Conservation (phyloP, 35 echinoderm and acorn worm genomes). For the Eucidaris tribuloides region DNA sequence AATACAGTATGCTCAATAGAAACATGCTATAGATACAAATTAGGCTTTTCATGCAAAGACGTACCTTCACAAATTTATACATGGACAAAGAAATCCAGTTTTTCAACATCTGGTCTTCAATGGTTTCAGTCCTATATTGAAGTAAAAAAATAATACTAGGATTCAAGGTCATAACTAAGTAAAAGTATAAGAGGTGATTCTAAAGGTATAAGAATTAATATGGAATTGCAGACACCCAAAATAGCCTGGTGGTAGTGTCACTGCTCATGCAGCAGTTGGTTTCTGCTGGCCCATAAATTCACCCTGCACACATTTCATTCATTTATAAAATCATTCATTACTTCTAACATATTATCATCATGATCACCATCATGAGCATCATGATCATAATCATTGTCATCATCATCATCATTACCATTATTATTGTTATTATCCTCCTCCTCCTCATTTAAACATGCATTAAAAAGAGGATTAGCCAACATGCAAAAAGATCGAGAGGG, state of each 20-base stretch:
- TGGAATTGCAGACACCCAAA: background rate
- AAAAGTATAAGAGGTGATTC: background rate
- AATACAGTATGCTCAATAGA: background rate
- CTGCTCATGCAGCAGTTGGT: background rate
- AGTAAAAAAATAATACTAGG: background rate
- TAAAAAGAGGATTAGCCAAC: background rate
- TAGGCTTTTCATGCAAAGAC: too few species aligned
- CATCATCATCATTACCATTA: background rate
- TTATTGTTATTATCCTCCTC: background rate
- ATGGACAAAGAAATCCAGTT: slow-evolving; percentile 94
- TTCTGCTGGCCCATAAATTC: too few species aligned
- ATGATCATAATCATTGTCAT: background rate
- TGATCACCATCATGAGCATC: background rate
- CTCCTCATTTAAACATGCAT: background rate
- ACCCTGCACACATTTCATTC: too few species aligned
- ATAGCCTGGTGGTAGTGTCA: background rate
- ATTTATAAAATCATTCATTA: too few species aligned
- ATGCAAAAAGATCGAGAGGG: background rate
- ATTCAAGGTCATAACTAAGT: background rate
- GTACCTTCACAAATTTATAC: slow-evolving; percentile 55
- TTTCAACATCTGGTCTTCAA: slow-evolving; percentile 93
- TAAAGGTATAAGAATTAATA: background rate
- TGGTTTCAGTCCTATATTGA: slow-evolving; percentile 77
- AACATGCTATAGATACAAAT: background rate
- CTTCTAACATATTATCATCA: too few species aligned